Conservation (phyloP, 1,140 invertebrate genomes). For the Drosophila sulfurigaster region DNA sequence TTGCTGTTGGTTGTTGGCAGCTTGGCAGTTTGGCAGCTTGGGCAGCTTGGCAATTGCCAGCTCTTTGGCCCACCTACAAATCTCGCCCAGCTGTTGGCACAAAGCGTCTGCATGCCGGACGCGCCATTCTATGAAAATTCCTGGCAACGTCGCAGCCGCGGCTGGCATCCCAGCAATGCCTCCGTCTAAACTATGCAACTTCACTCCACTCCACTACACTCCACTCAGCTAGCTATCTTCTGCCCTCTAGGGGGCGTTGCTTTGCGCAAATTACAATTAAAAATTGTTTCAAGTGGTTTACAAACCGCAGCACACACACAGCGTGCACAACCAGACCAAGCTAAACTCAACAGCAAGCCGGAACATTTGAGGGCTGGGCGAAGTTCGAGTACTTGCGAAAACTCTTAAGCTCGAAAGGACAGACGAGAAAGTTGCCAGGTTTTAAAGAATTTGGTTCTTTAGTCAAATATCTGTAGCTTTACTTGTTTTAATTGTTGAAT, state of each 20-base stretch:
- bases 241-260: conserved; percentile 55
- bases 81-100: conserved; percentile 60
- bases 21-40: too few species aligned
- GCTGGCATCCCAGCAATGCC: conserved; percentile 75
- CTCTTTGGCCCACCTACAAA: conserved; percentile 50
- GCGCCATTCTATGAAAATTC: conserved; percentile 81
- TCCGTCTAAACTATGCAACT: conserved; percentile 73
- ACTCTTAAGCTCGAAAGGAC: not conserved
- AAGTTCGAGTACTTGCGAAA: not conserved
- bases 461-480: not conserved
- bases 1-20: not conserved
- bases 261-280: conserved; percentile 82
- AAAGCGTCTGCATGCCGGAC: conserved; percentile 77
- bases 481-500: not conserved
- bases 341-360: conserved; percentile 12
- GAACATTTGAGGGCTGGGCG: conserved; percentile 40
- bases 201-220: conserved; percentile 14
- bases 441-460: not conserved
- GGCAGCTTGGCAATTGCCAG: too few species aligned
- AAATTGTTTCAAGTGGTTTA: conserved; percentile 83
- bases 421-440: too few species aligned
- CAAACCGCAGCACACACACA: conserved; percentile 75
- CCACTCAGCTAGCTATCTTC: conserved; percentile 12
- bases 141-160: conserved; percentile 74
- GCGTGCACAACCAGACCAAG: conserved; percentile 45